Base-by-base conservation (phyloP, 2,797 vertebrate genomes). In the Avahi laniger region DNA sequence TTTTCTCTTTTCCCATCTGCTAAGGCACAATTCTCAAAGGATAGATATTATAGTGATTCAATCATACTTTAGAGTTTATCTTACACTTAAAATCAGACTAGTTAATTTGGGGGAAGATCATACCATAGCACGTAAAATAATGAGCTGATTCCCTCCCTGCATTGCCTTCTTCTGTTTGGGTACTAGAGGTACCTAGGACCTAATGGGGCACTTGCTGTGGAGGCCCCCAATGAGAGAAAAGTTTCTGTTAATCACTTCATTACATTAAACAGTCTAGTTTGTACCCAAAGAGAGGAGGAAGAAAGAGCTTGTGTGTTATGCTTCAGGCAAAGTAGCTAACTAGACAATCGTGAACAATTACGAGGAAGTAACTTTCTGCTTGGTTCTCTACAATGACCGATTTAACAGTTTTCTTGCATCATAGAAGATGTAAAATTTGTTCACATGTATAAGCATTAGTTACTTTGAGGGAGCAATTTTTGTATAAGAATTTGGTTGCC, bases 21-120 rank as follows among this genome's bases (percentile, higher is more conserved):
- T 92, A 52, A 97, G 59, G 97, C 90, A 84, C 54, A 97, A 61
- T 93, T 94, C 90, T 95, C 88, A 83, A 86, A 88, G 65, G 82
- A 75, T 57, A 70, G 28, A 76, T 82, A 69, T 41, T 78, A 75
- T 22, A 48, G 67, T 78, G 63, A 82, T 85, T 85, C 83, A 82
- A 8, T 89, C 28, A 86, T 14, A 95, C 76, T 59, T 91, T 78
- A 57, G 84, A 95, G 13, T 92, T 82, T 28, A 3, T 61, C 69
- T 93, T 93, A 85, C 10, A 43, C 87, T 96, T 90, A 82, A 91
- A 88, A 95, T 91, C 70, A 90, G 38, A 26, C 72, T 73, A 72
- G 15, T 94, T 90, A 83, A 92, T 92, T 70, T 83, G 4, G 4
- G 3, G 13, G 9, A 15, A 78, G 75, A 43, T 43, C 33, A 57